Percentiles rank a stretch among this genome's conserved stretches.
Evolutionary conservation across 2,797 vertebrate species (phyloP).

Genomic region (Eleutherodactylus coqui): DNA sequence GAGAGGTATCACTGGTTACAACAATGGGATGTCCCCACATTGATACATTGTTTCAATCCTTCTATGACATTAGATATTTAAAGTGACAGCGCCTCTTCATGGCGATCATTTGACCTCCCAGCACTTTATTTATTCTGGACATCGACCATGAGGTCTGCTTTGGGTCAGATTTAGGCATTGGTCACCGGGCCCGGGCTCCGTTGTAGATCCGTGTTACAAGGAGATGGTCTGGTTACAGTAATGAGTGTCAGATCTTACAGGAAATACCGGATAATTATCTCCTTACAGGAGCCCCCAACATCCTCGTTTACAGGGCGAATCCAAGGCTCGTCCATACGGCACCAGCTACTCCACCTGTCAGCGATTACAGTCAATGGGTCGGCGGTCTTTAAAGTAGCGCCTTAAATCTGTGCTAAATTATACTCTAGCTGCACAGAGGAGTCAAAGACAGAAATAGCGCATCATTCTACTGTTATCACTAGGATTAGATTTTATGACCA

Average conservation of each 20-base stretch:
- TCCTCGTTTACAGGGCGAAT: neutral
- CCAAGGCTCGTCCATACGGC: neutral
- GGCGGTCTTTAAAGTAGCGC: neutral
- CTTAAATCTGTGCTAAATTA: neutral
- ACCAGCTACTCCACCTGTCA: slow-evolving; percentile 22
- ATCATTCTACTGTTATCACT: neutral
- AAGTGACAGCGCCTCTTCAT: too few species aligned
- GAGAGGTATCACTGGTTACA: neutral
- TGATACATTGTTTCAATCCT: neutral
- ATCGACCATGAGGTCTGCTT: neutral
- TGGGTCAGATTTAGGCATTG: neutral
- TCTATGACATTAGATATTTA: neutral
- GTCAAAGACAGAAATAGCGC: neutral
- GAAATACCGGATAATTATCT: slow-evolving; percentile 6
- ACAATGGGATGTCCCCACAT: neutral
- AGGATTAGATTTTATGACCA: neutral
- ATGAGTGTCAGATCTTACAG: neutral
- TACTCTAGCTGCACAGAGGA: neutral
- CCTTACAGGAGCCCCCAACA: neutral
- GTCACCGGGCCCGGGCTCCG: neutral
- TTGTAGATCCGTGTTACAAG: neutral
- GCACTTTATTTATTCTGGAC: neutral
- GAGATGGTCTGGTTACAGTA: neutral
- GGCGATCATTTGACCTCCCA: neutral
- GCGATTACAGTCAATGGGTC: neutral